Evolutionary conservation across 2,113 vertebrate species (phyloP).

Genomic region (Ascaphus truei): DNA sequence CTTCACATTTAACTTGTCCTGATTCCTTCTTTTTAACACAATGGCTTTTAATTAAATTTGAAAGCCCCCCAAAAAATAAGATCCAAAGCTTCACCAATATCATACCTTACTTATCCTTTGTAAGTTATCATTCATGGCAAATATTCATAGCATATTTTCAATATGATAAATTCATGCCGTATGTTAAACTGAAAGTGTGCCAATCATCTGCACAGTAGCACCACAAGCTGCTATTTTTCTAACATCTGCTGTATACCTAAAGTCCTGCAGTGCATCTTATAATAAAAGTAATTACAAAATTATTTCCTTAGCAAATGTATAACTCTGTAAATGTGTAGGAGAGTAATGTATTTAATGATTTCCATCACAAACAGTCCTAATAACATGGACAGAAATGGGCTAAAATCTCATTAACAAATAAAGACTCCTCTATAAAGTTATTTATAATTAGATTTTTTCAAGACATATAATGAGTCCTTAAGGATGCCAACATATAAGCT

Average conservation of each 20-base stretch:
- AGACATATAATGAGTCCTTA: not conserved
- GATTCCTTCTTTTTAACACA: too few species aligned
- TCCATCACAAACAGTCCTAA: not conserved
- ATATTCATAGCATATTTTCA: not conserved
- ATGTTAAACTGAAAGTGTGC: not conserved
- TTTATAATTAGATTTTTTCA: not conserved
- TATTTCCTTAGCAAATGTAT: not conserved
- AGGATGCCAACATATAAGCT: not conserved
- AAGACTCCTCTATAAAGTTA: not conserved
- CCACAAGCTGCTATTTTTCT: not conserved
- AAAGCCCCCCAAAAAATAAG: too few species aligned
- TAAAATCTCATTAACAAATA: not conserved
- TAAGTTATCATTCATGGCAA: not conserved
- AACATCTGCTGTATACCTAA: not conserved
- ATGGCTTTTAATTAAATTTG: too few species aligned
- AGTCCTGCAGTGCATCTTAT: not conserved
- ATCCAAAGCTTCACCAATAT: not conserved
- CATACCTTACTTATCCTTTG: not conserved
- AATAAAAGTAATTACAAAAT: not conserved
- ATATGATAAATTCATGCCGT: not conserved
- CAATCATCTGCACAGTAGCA: not conserved
- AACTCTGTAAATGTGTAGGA: not conserved
- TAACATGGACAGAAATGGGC: not conserved
- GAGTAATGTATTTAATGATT: not conserved
- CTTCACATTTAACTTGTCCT: too few species aligned